Evolutionary conservation across 2,888 invertebrate species (phyloP).

Genomic region (Orgyia antiqua): DNA sequence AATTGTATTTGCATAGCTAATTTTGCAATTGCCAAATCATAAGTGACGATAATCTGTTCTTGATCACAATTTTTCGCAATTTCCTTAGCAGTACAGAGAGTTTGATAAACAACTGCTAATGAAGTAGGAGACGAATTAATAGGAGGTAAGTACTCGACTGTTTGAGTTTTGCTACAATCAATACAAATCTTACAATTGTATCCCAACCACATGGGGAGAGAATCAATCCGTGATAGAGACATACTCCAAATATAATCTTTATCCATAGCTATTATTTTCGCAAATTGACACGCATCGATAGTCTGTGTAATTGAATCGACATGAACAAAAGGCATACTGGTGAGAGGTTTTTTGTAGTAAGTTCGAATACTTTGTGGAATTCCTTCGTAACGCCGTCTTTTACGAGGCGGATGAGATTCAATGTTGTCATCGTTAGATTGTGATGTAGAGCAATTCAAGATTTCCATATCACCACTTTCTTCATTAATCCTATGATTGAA

Average conservation of each 20-base stretch:
- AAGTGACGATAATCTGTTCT: background rate
- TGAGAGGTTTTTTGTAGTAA: constrained; percentile 6
- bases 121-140: constrained; percentile 2
- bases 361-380: constrained; percentile 3
- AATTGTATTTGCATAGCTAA: constrained; percentile 29
- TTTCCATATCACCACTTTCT: constrained; percentile 11
- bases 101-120: background rate
- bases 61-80: constrained; percentile 1
- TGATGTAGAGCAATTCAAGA: constrained; percentile 14
- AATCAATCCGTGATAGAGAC: background rate
- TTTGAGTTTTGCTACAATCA: constrained; percentile 11
- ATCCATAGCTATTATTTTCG: background rate
- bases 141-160: background rate
- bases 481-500: constrained; percentile 14
- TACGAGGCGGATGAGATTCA: constrained; percentile 3
- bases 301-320: constrained; percentile 4
- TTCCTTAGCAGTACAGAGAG: background rate
- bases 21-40: constrained; percentile 28
- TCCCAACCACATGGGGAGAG: background rate
- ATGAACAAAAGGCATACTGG: constrained; percentile 8
- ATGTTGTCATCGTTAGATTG: constrained; percentile 8
- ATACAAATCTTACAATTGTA: background rate
- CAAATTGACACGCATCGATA: constrained; percentile 4
- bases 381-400: constrained; percentile 7
- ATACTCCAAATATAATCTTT: background rate